These are phyloP conservation scores for Pollicipes pollicipes DNA, from an alignment of 1,140 invertebrate species.

Conservation along the genomic window DNA sequence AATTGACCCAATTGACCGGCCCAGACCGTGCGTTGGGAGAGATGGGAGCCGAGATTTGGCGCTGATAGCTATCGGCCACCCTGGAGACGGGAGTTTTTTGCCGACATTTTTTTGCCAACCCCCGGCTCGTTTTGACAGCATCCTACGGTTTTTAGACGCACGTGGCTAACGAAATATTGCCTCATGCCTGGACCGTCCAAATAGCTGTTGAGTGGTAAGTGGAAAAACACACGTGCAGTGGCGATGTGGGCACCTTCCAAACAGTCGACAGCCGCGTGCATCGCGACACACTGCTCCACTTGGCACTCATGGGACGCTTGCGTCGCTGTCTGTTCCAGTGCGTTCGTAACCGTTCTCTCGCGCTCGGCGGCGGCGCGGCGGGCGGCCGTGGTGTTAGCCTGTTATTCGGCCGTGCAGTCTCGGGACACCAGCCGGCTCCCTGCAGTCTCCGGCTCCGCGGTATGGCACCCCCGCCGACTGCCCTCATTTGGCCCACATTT, in stretches of 20 bases:
- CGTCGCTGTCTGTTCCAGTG: too few relatives aligned
- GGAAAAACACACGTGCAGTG: neutral
- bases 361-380: too few relatives aligned
- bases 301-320: too few relatives aligned
- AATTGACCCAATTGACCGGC: neutral
- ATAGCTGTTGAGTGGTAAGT: neutral
- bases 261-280: too few relatives aligned
- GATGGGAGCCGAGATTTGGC: neutral
- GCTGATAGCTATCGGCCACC: neutral
- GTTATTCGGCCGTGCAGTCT: neutral
- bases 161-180: neutral
- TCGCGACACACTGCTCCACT: too few relatives aligned
- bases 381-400: neutral
- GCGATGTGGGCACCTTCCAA: too few relatives aligned
- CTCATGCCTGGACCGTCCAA: neutral
- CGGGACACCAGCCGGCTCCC: too few relatives aligned
- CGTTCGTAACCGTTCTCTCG: too few relatives aligned
- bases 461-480: too few relatives aligned
- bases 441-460: neutral
- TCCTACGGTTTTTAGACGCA: neutral
- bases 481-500: neutral
- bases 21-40: neutral
- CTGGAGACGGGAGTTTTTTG: neutral
- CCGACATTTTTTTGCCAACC: neutral
- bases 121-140: neutral